phyloP scores from a whole-genome alignment of 2,113 vertebrate species.

The Procavia capensis region DNA sequence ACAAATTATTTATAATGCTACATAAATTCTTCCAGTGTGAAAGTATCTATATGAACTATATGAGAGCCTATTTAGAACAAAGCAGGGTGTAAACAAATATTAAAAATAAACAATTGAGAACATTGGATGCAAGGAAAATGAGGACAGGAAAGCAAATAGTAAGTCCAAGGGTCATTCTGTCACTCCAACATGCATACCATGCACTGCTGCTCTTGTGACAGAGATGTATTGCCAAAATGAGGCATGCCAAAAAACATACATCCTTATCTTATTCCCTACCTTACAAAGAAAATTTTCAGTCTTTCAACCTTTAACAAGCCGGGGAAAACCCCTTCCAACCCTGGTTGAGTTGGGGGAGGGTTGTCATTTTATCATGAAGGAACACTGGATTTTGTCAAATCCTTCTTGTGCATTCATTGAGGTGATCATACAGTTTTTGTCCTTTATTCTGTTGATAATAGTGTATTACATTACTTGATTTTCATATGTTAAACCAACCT shows the following conservation, averaged over 20 bases:
- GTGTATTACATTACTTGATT: neutral
- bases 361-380: neutral
- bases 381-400: neutral
- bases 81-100: neutral
- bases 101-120: neutral
- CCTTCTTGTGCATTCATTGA: neutral
- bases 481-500: neutral
- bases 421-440: neutral
- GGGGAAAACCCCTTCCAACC: neutral
- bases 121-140: neutral
- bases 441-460: neutral
- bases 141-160: neutral
- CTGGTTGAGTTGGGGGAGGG: neutral
- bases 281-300: neutral
- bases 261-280: neutral
- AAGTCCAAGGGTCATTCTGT: neutral
- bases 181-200: neutral
- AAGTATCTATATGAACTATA: neutral
- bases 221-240: neutral
- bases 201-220: neutral
- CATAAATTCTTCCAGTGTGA: neutral
- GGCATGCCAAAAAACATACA: neutral
- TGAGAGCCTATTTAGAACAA: neutral
- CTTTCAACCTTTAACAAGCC: neutral
- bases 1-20: neutral